A percentile compares a stretch with the other conserved stretches of the same genome.
Conservation (phyloP, 2,888 invertebrate species). For the Nemurella pictetii region DNA sequence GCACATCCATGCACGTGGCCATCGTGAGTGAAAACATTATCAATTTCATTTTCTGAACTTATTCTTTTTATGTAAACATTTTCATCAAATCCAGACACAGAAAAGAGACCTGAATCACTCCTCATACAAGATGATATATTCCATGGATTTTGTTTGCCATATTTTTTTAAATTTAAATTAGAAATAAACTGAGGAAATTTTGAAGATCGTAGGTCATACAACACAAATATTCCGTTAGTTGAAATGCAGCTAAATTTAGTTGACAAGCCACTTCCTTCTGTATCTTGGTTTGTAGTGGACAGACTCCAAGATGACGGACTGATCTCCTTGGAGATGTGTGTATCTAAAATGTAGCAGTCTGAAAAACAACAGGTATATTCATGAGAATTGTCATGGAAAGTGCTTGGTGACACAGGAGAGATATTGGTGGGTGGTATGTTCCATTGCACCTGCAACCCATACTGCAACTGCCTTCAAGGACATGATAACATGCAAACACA, state of each 20-base stretch:
- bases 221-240: neutral
- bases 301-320: neutral
- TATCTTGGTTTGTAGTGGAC: neutral
- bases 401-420: no score
- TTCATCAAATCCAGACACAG: slow-evolving; percentile 35
- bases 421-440: no score
- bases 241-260: slow-evolving; percentile 25
- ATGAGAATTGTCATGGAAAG: no score
- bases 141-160: neutral
- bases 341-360: neutral
- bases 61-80: slow-evolving; percentile 32
- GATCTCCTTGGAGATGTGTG: neutral
- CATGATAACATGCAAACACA: no score
- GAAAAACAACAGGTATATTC: neutral
- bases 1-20: slow-evolving; percentile 12
- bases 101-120: neutral
- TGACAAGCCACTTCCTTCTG: neutral
- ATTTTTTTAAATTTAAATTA: neutral
- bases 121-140: neutral
- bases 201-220: slow-evolving; percentile 18
- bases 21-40: slow-evolving; percentile 33
- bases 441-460: no score
- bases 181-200: neutral
- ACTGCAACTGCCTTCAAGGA: no score
- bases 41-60: neutral